Evolutionary conservation across 35 echinoderm and acorn worm genomes (phyloP).

Genomic region (Antedon bifida): DNA sequence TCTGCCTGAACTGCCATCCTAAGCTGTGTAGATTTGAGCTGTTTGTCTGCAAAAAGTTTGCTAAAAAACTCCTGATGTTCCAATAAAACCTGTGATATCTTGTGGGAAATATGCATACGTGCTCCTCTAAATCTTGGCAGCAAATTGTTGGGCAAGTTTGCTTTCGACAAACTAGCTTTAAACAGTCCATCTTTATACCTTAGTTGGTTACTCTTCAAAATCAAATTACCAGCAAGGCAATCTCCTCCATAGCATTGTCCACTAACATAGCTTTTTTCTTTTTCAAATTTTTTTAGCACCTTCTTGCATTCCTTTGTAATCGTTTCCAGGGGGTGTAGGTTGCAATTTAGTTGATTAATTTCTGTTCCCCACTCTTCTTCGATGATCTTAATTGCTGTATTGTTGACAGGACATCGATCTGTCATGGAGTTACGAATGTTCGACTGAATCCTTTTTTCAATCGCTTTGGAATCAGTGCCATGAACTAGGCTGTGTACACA

Average conservation of each 20-base stretch:
- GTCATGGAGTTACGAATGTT: neutral
- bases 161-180: constrained; percentile 12
- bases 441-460: neutral
- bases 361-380: neutral
- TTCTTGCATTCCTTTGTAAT: neutral
- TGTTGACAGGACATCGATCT: neutral
- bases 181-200: constrained; percentile 33
- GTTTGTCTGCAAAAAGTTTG: neutral
- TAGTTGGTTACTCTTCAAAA: constrained; percentile 31
- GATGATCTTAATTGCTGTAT: neutral
- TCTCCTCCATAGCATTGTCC: constrained; percentile 13
- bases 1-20: neutral
- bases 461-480: neutral
- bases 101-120: constrained; percentile 22
- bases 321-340: constrained; percentile 20
- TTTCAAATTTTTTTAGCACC: constrained; percentile 2
- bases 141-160: constrained; percentile 5
- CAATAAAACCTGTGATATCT: constrained; percentile 18
- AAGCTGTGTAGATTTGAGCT: neutral
- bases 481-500: neutral
- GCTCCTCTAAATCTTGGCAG: constrained; percentile 29
- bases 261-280: neutral
- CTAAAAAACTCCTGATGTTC: constrained; percentile 18
- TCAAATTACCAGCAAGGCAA: constrained; percentile 18
- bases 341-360: constrained; percentile 14